Conservation (phyloP, 2,113 vertebrate species). For the Isurus oxyrinchus region DNA sequence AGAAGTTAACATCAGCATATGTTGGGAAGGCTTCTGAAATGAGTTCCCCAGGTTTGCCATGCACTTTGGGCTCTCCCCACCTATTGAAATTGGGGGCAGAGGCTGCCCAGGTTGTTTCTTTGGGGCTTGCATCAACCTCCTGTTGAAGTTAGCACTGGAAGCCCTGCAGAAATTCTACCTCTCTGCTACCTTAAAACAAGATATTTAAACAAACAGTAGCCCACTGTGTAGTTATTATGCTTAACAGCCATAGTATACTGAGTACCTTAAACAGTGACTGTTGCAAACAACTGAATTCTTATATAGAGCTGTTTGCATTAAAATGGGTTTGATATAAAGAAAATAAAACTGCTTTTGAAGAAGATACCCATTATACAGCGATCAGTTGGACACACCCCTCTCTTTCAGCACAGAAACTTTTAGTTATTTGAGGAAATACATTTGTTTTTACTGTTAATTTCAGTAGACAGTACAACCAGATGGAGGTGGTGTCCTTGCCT, state of each 20-base stretch:
- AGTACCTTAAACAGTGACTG: not conserved
- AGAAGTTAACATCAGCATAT: not conserved
- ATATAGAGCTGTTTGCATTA: not conserved
- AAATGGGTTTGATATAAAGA: not conserved
- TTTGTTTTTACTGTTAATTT: not conserved
- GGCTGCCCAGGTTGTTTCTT: not conserved
- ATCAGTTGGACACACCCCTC: not conserved
- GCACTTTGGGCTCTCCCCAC: not conserved
- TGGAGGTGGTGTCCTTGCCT: not conserved
- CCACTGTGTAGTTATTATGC: not conserved
- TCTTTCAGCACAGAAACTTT: not conserved
- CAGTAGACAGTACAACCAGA: not conserved
- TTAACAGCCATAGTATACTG: not conserved
- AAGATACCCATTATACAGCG: not conserved
- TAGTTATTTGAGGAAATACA: not conserved
- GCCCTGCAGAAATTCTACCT: not conserved
- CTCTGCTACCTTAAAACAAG: not conserved
- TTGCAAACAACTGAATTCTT: not conserved
- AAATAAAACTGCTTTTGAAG: constrained; percentile 8
- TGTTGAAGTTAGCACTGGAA: not conserved
- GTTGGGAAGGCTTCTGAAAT: not conserved
- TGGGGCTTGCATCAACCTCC: not conserved
- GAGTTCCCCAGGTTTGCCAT: not conserved
- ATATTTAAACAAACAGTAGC: not conserved
- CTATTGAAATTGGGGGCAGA: not conserved